These are phyloP conservation scores for Collichthys lucidus DNA, from an alignment of 2,113 vertebrate species.

Conservation along the genomic window DNA sequence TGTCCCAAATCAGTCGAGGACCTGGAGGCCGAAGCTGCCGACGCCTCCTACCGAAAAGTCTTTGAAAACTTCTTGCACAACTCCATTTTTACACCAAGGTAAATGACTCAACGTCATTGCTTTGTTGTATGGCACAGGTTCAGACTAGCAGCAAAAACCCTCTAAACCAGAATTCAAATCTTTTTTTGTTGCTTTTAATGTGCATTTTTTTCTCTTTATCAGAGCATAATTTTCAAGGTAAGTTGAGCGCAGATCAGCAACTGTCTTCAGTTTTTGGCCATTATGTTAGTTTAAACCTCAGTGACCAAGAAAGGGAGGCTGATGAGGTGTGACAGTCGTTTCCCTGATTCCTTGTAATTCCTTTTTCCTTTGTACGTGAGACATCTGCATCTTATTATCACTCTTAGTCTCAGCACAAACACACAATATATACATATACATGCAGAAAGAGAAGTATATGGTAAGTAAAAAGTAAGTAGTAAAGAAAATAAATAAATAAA, in stretches of 20 bases:
- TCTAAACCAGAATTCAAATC: background rate
- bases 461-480: too few relatives aligned
- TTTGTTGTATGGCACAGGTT: background rate
- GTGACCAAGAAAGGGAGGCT: background rate
- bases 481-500: background rate
- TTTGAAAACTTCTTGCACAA: slow-evolving; percentile 99
- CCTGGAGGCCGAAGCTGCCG: slow-evolving; percentile 91
- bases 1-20: slow-evolving; percentile 94
- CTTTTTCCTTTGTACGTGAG: background rate
- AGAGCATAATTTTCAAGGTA: background rate
- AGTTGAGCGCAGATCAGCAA: background rate
- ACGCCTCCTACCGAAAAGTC: slow-evolving; percentile 94
- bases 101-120: background rate
- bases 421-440: slow-evolving; percentile 12
- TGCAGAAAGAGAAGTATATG: background rate
- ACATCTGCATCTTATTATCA: slow-evolving; percentile 55
- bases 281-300: background rate
- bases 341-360: background rate
- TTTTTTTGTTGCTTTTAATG: background rate
- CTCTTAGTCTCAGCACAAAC: background rate
- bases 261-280: background rate
- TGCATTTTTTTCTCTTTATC: background rate
- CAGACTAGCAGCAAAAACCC: too few relatives aligned
- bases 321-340: background rate
- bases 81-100: slow-evolving; percentile 96